These are phyloP conservation scores for Perdita meconis DNA, from an alignment of 2,888 invertebrate species.

Conservation along the genomic window DNA sequence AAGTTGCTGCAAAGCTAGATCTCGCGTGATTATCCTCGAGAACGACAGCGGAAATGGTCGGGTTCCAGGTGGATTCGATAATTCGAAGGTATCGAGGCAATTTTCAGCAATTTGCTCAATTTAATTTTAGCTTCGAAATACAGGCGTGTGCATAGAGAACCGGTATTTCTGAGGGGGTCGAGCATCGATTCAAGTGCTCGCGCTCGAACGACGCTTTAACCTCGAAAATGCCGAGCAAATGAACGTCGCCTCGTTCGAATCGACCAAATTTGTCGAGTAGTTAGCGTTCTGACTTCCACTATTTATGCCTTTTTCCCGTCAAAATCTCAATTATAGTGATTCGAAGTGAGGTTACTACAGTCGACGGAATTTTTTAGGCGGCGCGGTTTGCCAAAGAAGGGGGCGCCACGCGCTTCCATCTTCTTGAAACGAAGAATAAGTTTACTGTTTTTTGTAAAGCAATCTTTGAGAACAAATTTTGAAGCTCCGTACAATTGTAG, in stretches of 20 bases:
- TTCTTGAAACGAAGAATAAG: too few species aligned
- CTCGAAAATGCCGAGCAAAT: slow-evolving; percentile 11
- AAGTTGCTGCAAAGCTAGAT: not conserved
- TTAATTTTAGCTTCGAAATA: slow-evolving; percentile 26
- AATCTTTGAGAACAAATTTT: too few species aligned
- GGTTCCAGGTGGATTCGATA: not conserved
- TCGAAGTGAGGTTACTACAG: too few species aligned
- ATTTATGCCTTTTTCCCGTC: too few species aligned
- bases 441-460: too few species aligned
- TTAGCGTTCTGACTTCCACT: not conserved
- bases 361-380: too few species aligned
- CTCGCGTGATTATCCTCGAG: slow-evolving; percentile 14
- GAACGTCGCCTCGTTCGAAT: slow-evolving; percentile 9
- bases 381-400: too few species aligned
- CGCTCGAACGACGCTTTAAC: slow-evolving; percentile 21
- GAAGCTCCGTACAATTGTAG: too few species aligned
- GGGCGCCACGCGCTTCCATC: too few species aligned
- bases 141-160: not conserved
- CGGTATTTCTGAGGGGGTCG: slow-evolving; percentile 20
- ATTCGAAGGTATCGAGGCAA: slow-evolving; percentile 9
- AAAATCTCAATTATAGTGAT: too few species aligned
- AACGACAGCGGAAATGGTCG: not conserved
- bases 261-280: not conserved
- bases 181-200: slow-evolving; percentile 31
- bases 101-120: slow-evolving; percentile 30